Evolutionary conservation across 2,888 invertebrate species (phyloP).

Genomic region (Orthonychiurus folsomi): DNA sequence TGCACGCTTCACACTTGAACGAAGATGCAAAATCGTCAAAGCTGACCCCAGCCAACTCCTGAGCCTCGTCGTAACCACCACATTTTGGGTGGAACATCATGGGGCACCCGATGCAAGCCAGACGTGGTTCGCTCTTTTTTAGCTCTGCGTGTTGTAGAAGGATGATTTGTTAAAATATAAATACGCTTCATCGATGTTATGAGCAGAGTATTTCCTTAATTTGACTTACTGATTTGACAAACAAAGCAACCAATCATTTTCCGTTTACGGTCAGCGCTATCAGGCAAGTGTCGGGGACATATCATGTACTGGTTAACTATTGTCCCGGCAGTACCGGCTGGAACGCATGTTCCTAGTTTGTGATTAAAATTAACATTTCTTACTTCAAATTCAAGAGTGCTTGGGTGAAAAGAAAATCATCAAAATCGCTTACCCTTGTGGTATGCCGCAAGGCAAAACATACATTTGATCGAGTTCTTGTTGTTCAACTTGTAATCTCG

Average conservation of each 20-base stretch:
- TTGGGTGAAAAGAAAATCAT: background rate
- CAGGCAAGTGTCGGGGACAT: constrained; percentile 34
- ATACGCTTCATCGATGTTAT: background rate
- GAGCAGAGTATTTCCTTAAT: background rate
- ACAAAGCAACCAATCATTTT: constrained; percentile 30
- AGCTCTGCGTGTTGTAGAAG: constrained; percentile 23
- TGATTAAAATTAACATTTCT: constrained; percentile 4
- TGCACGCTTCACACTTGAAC: constrained; percentile 29
- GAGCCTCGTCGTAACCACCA: constrained; percentile 12
- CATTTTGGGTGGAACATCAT: constrained; percentile 31
- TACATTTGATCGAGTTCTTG: constrained; percentile 17
- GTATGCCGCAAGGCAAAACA: constrained; percentile 28
- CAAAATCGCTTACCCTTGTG: constrained; percentile 27
- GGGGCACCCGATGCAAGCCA: constrained; percentile 25
- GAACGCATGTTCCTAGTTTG: constrained; percentile 29
- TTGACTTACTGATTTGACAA: constrained; percentile 29
- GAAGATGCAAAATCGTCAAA: background rate
- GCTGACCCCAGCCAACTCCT: background rate
- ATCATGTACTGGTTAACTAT: constrained; percentile 22
- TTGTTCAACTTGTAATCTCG: constrained; percentile 18
- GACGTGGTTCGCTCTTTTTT: constrained; percentile 13
- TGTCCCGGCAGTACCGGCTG: constrained; percentile 27
- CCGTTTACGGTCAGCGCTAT: constrained; percentile 17
- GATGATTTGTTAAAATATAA: background rate
- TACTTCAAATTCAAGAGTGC: background rate